A percentile compares a stretch with the other conserved stretches of the same genome.
phyloP scores from a whole-genome alignment of 2,113 vertebrate species.

The Canis aureus region DNA sequence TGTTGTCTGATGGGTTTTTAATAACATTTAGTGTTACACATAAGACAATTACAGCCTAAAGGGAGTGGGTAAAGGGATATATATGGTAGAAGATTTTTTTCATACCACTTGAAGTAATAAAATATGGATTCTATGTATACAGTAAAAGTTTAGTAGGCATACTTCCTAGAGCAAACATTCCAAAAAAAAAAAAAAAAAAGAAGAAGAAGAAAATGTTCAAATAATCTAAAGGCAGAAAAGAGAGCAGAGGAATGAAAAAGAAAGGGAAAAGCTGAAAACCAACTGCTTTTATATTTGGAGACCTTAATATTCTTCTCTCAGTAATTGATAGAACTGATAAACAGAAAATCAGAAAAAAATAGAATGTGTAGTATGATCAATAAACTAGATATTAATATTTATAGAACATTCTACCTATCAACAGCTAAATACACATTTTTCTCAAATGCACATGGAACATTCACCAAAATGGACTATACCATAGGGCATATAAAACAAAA shows the following conservation, averaged over 20 bases:
- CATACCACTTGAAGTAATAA: not conserved
- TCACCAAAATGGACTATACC: not conserved
- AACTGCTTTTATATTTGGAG: not conserved
- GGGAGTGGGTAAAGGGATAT: not conserved
- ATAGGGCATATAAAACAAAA: constrained; percentile 6
- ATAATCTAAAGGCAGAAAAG: not conserved
- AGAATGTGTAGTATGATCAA: not conserved
- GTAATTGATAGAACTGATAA: not conserved
- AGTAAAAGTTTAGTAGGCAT: not conserved
- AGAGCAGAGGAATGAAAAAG: not conserved
- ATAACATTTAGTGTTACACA: not conserved
- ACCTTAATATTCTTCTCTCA: not conserved
- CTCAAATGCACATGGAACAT: not conserved
- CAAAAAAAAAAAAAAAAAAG: not conserved
- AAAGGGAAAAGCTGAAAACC: not conserved
- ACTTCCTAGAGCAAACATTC: not conserved
- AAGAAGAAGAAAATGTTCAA: not conserved
- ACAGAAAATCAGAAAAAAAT: not conserved
- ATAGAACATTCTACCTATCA: not conserved
- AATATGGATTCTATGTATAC: not conserved
- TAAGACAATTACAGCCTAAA: not conserved
- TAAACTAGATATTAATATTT: not conserved
- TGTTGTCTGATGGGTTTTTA: not conserved
- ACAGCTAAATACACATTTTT: not conserved
- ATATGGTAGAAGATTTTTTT: not conserved